Conservation (phyloP, 2,113 vertebrate genomes). For the Phyllopteryx taeniolatus region DNA sequence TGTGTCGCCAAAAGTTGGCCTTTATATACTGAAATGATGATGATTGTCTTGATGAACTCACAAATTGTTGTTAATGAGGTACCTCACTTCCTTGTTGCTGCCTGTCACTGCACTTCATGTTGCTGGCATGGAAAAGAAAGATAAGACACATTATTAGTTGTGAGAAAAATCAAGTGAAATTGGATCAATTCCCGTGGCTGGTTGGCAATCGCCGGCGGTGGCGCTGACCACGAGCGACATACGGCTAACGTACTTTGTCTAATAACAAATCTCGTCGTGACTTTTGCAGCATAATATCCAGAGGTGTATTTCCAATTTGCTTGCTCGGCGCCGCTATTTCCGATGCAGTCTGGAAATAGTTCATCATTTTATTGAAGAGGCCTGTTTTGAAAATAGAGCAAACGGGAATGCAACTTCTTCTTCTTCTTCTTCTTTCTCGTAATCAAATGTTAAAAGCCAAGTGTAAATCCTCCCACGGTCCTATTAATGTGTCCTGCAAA, state of each 20-base stretch:
- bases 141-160: no score
- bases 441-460: constrained; percentile 7
- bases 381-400: constrained; percentile 4
- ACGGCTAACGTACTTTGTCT: background rate
- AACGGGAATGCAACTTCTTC: background rate
- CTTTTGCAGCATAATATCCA: background rate
- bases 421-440: background rate
- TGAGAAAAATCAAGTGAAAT: no score
- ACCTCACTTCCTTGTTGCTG: no score
- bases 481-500: constrained; percentile 7
- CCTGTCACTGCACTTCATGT: no score
- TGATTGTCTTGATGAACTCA: no score
- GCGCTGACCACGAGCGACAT: no score
- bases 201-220: no score
- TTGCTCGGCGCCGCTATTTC: background rate
- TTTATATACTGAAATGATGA: no score
- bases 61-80: no score
- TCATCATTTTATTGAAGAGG: background rate
- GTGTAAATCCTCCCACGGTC: constrained; percentile 4
- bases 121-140: no score
- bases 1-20: no score
- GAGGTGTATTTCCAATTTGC: background rate
- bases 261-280: background rate
- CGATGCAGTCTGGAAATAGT: background rate
- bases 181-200: no score